Percentiles rank a stretch among this genome's conserved stretches.
Evolutionary conservation across 2,888 invertebrate species (phyloP).

Genomic region (Nymphalis urticae): DNA sequence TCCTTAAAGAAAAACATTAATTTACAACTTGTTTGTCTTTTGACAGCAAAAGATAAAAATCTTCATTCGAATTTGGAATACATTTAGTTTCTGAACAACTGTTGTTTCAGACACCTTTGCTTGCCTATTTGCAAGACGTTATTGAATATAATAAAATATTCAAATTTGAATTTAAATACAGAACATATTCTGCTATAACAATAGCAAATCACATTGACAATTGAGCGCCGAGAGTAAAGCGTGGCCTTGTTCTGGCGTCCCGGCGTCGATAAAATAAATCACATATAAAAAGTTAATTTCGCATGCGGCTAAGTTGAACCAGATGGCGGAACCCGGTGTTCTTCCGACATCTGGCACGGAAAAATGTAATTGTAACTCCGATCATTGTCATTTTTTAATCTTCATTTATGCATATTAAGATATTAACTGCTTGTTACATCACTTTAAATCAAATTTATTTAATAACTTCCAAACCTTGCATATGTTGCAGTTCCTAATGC

Average conservation of each 20-base stretch:
- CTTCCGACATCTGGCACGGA: conserved; percentile 48
- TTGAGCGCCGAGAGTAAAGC: conserved; percentile 46
- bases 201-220: conserved; percentile 37
- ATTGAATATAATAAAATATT: background rate
- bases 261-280: conserved; percentile 59
- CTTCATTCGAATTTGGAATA: conserved; percentile 35
- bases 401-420: background rate
- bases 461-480: no score
- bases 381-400: conserved; percentile 30
- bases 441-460: background rate
- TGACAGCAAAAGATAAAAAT: conserved; percentile 35
- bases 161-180: no score
- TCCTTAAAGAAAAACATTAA: conserved; percentile 52
- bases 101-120: background rate
- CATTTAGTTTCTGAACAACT: background rate
- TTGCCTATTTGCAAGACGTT: background rate
- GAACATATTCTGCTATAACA: background rate
- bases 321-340: conserved; percentile 52
- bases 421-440: background rate
- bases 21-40: conserved; percentile 54
- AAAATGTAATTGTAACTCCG: conserved; percentile 42
- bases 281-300: conserved; percentile 62
- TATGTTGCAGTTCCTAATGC: no score
- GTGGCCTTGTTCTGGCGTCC: conserved; percentile 62
- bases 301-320: conserved; percentile 52